These are phyloP conservation scores for Dinocampus coccinellae DNA, from an alignment of 2,888 invertebrate species.

Conservation along the genomic window DNA sequence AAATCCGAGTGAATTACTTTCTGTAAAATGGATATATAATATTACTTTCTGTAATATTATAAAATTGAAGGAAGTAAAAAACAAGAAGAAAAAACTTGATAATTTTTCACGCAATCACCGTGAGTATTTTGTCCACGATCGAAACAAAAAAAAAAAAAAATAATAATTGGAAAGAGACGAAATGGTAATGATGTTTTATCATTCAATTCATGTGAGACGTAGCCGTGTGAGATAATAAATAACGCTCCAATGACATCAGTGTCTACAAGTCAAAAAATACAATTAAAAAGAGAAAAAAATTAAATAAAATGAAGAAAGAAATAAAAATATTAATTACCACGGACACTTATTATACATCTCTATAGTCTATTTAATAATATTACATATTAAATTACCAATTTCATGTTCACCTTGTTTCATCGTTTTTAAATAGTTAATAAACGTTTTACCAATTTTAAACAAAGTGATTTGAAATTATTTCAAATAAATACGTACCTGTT, in stretches of 20 bases:
- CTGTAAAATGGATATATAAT: conserved; percentile 34
- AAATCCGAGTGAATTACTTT: conserved; percentile 35
- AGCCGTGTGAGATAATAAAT: conserved; percentile 50
- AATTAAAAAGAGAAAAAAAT: conserved; percentile 48
- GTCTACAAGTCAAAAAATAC: conserved; percentile 56
- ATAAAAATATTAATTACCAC: conserved; percentile 51
- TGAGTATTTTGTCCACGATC: neutral
- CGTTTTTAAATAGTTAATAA: conserved; percentile 69
- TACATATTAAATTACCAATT: conserved; percentile 68
- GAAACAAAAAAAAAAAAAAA: neutral
- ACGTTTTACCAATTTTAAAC: conserved; percentile 68
- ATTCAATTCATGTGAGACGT: neutral
- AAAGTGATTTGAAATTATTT: neutral
- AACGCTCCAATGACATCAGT: conserved; percentile 52
- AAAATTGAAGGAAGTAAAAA: conserved; percentile 7
- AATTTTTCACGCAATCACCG: conserved; percentile 30
- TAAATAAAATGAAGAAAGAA: conserved; percentile 11
- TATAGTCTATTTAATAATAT: conserved; percentile 69
- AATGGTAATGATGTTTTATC: neutral
- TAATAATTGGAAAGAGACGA: neutral
- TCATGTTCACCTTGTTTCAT: conserved; percentile 69
- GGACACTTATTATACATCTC: conserved; percentile 66
- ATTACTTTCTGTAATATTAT: too few species aligned
- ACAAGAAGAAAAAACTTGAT: conserved; percentile 20
- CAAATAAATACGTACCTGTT: neutral